A percentile compares a stretch with the other conserved stretches of the same genome.
Evolutionary conservation across 2,797 vertebrate genomes (phyloP).

Genomic region (Ctenochaetus hawaiiensis): DNA sequence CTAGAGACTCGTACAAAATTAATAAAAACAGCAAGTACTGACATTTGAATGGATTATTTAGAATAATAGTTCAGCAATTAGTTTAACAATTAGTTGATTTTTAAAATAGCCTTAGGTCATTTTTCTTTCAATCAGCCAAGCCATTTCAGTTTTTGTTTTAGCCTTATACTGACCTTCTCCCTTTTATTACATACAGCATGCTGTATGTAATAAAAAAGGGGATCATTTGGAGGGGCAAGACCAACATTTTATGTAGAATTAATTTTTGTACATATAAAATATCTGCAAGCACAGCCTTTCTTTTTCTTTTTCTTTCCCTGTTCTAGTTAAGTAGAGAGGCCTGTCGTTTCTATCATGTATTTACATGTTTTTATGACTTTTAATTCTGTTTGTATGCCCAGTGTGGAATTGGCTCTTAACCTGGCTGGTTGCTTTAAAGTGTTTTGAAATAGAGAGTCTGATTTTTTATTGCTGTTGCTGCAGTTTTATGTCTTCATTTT

Average conservation of each 20-base stretch:
- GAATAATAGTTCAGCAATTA: too few relatives aligned
- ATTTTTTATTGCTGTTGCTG: conserved; percentile 45
- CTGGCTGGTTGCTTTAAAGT: conserved; percentile 7
- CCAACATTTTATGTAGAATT: not conserved
- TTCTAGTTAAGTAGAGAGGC: not conserved
- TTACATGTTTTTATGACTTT: conserved; percentile 16
- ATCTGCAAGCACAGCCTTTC: not conserved
- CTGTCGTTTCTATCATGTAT: not conserved
- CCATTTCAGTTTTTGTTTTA: not conserved
- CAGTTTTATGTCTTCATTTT: conserved; percentile 57
- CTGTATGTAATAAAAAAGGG: too few relatives aligned
- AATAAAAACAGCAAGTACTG: not conserved
- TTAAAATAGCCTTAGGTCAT: too few relatives aligned
- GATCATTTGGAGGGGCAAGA: not conserved
- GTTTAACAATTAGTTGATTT: too few relatives aligned
- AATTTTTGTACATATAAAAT: not conserved
- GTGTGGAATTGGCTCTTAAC: not conserved
- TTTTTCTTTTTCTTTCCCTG: not conserved
- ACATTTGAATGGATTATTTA: not conserved
- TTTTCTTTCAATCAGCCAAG: not conserved
- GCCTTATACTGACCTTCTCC: not conserved
- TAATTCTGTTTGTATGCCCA: conserved; percentile 15
- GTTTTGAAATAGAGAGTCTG: conserved; percentile 31
- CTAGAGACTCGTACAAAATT: not conserved
- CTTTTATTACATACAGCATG: not conserved